Percentiles rank a stretch among this genome's conserved stretches.
These are phyloP conservation scores for Athalia circularis DNA, from an alignment of 2,888 invertebrate species.

Conservation along the genomic window DNA sequence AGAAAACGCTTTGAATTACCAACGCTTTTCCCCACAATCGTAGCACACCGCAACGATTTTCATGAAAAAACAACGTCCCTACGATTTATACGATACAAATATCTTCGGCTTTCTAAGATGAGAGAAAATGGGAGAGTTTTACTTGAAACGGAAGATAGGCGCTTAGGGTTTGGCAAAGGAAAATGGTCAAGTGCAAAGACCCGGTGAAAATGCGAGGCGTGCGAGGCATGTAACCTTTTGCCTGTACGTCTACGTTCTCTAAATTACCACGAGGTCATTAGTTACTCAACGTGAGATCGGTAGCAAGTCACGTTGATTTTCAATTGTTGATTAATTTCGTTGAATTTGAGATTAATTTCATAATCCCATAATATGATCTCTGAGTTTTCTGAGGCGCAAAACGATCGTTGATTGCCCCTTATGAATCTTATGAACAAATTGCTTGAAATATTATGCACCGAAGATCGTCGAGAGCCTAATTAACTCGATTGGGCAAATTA, in stretches of 20 bases:
- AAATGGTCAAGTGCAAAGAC: conserved; percentile 70
- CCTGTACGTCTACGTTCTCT: conserved; percentile 52
- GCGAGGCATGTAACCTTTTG: conserved; percentile 57
- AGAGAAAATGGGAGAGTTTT: neutral
- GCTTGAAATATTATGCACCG: neutral
- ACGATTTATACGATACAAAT: neutral
- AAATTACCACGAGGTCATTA: conserved; percentile 38
- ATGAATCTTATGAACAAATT: too few relatives aligned
- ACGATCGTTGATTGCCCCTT: too few relatives aligned
- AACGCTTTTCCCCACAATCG: too few relatives aligned
- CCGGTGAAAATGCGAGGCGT: conserved; percentile 63
- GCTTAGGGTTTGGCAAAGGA: conserved; percentile 60
- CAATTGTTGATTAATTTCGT: neutral
- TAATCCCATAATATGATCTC: neutral
- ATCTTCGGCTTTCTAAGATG: neutral
- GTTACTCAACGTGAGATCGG: neutral
- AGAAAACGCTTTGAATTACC: neutral
- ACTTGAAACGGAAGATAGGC: neutral
- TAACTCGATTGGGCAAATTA: conserved; percentile 27
- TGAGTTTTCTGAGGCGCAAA: too few relatives aligned
- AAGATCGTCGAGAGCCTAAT: neutral
- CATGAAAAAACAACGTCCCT: too few relatives aligned
- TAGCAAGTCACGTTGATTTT: neutral
- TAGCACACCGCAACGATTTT: too few relatives aligned
- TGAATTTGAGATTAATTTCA: conserved; percentile 1